phyloP scores from a whole-genome alignment of 2,797 vertebrate genomes.

The Crypturellus tataupa region DNA sequence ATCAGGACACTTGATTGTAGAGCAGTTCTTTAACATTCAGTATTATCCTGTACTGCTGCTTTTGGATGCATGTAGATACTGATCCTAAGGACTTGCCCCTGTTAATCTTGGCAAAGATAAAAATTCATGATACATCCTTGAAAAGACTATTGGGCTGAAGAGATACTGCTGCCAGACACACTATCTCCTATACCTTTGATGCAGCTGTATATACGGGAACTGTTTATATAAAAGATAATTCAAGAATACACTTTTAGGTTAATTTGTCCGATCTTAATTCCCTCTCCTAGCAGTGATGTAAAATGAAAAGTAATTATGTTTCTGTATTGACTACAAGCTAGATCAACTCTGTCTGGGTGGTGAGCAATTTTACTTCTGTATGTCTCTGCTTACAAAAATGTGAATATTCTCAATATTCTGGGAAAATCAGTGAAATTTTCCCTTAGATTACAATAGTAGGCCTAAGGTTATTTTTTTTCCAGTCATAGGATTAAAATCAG shows the following conservation, averaged over 20 bases:
- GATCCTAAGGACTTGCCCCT: not conserved
- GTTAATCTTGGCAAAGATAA: not conserved
- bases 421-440: not conserved
- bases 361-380: not conserved
- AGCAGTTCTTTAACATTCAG: not conserved
- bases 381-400: not conserved
- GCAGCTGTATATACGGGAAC: not conserved
- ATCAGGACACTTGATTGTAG: not conserved
- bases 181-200: not conserved
- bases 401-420: not conserved
- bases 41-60: not conserved
- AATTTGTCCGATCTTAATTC: not conserved
- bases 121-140: not conserved
- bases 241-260: not conserved
- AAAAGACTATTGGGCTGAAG: not conserved
- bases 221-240: not conserved
- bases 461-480: not conserved
- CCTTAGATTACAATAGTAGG: not conserved
- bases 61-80: not conserved
- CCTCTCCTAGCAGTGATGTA: not conserved
- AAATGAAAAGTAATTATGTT: not conserved
- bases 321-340: not conserved
- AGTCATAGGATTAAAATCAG: not conserved
- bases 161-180: not conserved
- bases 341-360: rapidly evolving